Percentiles rank a stretch among this genome's conserved stretches.
phyloP scores from a whole-genome alignment of 2,797 vertebrate genomes.

The Aphelocoma californica region DNA sequence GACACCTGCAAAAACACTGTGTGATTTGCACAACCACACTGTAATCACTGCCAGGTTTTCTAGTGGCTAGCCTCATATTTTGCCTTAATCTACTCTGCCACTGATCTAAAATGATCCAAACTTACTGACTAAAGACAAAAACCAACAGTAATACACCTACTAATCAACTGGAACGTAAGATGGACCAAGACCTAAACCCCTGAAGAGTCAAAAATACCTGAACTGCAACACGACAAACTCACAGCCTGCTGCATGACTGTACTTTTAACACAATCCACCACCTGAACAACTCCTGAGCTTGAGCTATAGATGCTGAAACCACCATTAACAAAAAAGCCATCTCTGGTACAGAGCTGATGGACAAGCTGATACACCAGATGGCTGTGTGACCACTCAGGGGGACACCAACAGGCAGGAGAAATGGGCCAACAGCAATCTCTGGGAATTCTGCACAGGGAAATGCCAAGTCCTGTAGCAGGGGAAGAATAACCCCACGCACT shows the following conservation, averaged over 20 bases:
- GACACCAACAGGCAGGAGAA: neutral
- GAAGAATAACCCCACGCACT: neutral
- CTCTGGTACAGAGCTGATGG: neutral
- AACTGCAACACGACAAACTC: fast-evolving
- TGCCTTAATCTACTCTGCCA: neutral
- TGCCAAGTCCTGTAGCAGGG: neutral
- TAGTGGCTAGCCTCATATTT: neutral
- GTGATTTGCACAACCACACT: neutral
- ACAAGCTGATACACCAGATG: neutral
- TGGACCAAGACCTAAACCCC: neutral
- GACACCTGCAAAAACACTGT: fast-evolving
- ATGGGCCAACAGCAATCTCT: neutral
- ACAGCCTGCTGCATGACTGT: neutral
- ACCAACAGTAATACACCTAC: neutral
- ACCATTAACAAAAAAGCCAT: neutral
- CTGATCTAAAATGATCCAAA: neutral
- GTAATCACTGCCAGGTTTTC: neutral
- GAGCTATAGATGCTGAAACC: neutral
- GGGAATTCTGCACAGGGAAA: neutral
- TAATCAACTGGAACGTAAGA: neutral
- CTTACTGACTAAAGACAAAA: neutral
- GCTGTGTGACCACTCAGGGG: neutral
- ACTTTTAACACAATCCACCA: neutral
- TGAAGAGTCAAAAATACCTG: neutral
- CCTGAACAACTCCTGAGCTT: neutral